Percentiles rank a stretch among this genome's conserved stretches.
phyloP scores from a whole-genome alignment of 2,113 vertebrate genomes.

The Pseudolaguvia tuberculata region DNA sequence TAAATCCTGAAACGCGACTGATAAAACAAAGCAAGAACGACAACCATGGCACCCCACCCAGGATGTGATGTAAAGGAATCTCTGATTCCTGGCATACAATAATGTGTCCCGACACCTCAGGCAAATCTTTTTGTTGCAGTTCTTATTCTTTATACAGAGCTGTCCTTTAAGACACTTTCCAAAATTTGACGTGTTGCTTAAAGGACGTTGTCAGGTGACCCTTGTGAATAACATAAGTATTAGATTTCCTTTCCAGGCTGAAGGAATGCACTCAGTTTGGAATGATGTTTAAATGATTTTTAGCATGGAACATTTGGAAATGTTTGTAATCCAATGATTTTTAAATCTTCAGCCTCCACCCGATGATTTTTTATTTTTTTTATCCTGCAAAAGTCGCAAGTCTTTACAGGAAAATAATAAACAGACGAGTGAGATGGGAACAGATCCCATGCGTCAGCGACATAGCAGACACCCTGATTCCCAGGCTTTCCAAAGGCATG shows the following conservation, averaged over 20 bases:
- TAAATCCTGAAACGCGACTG: background rate
- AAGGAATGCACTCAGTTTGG: background rate
- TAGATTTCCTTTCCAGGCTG: conserved; percentile 21
- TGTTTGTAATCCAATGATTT: conserved; percentile 54
- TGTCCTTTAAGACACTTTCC: background rate
- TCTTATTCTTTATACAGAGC: conserved; percentile 26
- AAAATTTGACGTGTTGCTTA: conserved; percentile 1
- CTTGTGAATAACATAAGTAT: conserved; percentile 15
- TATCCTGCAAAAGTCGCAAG: conserved; percentile 62
- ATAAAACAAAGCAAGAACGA: conserved; percentile 15
- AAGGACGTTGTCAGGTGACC: conserved; percentile 34
- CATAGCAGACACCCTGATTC: conserved; percentile 58
- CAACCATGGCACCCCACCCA: background rate
- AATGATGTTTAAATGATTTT: background rate
- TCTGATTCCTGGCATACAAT: conserved; percentile 37
- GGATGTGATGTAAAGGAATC: conserved; percentile 33
- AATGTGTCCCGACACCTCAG: background rate
- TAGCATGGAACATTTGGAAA: conserved; percentile 61
- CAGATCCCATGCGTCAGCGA: conserved; percentile 50
- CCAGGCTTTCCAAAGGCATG: conserved; percentile 65
- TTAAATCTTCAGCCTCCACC: conserved; percentile 35
- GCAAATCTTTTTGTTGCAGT: background rate
- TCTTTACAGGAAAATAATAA: conserved; percentile 73
- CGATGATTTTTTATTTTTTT: conserved; percentile 4
- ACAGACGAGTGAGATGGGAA: conserved; percentile 73